These are phyloP conservation scores for Paramisgurnus dabryanus DNA, from an alignment of 2,113 vertebrate genomes.

Conservation along the genomic window DNA sequence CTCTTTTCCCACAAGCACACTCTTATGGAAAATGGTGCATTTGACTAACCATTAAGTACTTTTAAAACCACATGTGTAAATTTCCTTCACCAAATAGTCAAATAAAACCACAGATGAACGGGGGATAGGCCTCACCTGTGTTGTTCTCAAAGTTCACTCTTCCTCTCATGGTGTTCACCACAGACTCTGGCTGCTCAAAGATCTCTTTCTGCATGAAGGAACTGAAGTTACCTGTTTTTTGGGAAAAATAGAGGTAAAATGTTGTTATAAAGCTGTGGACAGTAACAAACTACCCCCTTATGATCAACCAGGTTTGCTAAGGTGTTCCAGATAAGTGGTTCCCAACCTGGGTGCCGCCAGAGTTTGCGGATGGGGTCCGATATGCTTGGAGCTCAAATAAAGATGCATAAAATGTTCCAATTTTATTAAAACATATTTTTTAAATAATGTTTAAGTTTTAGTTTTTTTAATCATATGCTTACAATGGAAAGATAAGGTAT, in stretches of 20 bases:
- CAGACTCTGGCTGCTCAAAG: constrained; percentile 98
- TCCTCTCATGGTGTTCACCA: constrained; percentile 98
- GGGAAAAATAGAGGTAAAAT: not conserved
- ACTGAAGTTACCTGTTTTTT: constrained; percentile 88
- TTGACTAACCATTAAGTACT: not conserved
- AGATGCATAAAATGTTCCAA: too few relatives aligned
- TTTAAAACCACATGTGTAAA: not conserved
- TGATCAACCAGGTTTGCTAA: not conserved
- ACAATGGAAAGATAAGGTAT: too few relatives aligned
- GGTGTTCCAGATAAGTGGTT: too few relatives aligned
- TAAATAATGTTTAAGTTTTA: too few relatives aligned
- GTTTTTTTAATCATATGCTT: too few relatives aligned
- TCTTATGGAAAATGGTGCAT: not conserved
- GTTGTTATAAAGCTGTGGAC: not conserved
- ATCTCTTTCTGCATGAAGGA: constrained; percentile 99
- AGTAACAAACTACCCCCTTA: not conserved
- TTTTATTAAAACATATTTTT: too few relatives aligned
- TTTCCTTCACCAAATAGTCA: not conserved
- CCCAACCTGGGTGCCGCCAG: too few relatives aligned
- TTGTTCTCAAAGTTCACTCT: constrained; percentile 96
- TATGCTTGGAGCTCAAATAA: too few relatives aligned
- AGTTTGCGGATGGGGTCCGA: too few relatives aligned
- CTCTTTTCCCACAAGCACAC: not conserved
- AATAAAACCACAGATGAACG: not conserved
- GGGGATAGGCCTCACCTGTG: constrained; percentile 78